These are phyloP conservation scores for Clupea harengus DNA, from an alignment of 2,113 vertebrate genomes.

Conservation along the genomic window DNA sequence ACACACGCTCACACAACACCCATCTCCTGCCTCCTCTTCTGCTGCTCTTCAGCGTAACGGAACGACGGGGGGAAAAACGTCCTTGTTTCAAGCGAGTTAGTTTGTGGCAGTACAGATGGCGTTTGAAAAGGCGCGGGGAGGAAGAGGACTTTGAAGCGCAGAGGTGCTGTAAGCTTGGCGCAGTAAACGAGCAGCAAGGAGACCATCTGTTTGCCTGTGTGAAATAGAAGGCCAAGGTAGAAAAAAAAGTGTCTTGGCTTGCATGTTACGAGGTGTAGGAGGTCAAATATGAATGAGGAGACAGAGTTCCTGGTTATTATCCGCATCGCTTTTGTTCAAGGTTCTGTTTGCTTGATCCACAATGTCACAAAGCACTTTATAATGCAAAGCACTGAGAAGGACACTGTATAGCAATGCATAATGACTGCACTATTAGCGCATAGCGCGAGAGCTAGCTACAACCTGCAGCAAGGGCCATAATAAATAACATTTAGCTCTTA, in stretches of 20 bases:
- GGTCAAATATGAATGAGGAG: neutral
- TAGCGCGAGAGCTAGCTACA: neutral
- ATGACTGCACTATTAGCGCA: neutral
- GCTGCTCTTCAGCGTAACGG: conserved; percentile 43
- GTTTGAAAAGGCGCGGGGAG: conserved; percentile 61
- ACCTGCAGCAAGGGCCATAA: neutral
- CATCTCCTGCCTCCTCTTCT: conserved; percentile 46
- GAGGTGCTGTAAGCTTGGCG: conserved; percentile 64
- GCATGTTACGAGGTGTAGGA: neutral
- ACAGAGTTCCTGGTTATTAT: neutral
- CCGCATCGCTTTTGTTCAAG: neutral
- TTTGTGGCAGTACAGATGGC: conserved; percentile 66
- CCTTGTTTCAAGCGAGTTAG: conserved; percentile 66
- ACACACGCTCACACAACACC: neutral
- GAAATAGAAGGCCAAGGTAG: conserved; percentile 29
- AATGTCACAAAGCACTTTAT: neutral
- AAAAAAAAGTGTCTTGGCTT: neutral
- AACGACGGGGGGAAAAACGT: conserved; percentile 48
- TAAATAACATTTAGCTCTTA: neutral
- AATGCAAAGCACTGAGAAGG: neutral
- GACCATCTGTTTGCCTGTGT: conserved; percentile 66
- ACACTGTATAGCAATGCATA: neutral
- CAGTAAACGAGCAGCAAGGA: conserved; percentile 58
- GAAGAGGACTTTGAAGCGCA: conserved; percentile 65
- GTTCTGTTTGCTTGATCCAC: neutral